Percentiles rank a stretch among this genome's conserved stretches.
These are phyloP conservation scores for Tympanuchus pallidicinctus DNA, from an alignment of 2,113 vertebrate species.

Conservation along the genomic window DNA sequence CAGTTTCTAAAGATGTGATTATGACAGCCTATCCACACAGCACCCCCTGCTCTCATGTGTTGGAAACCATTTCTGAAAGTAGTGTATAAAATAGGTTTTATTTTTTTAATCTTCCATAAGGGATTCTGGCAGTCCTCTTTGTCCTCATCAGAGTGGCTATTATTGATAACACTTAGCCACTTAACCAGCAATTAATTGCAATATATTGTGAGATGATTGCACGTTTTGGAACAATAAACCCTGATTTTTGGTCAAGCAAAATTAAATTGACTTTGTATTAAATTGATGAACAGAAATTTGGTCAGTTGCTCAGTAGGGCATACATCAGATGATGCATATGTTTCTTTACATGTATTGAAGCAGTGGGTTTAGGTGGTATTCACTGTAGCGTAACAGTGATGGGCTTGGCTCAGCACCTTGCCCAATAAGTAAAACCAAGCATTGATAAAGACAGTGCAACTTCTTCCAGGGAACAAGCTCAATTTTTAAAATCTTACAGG, in stretches of 20 bases:
- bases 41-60: background rate
- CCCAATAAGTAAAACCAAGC: slow-evolving; percentile 36
- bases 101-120: slow-evolving; percentile 45
- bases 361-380: slow-evolving; percentile 38
- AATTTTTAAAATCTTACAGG: background rate
- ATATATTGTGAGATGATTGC: slow-evolving; percentile 59
- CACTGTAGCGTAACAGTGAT: background rate
- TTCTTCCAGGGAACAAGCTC: background rate
- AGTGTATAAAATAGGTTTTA: slow-evolving; percentile 37
- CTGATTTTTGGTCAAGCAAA: slow-evolving; percentile 78
- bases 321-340: slow-evolving; percentile 31
- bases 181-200: slow-evolving; percentile 66
- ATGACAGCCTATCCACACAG: background rate
- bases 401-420: background rate
- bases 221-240: slow-evolving; percentile 76
- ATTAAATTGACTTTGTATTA: slow-evolving; percentile 76
- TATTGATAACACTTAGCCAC: slow-evolving; percentile 56
- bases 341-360: slow-evolving; percentile 25
- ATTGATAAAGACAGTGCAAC: background rate
- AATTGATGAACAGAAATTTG: slow-evolving; percentile 69
- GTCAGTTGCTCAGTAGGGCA: slow-evolving; percentile 53
- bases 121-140: slow-evolving; percentile 51
- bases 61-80: slow-evolving; percentile 49
- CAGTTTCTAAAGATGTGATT: slow-evolving; percentile 37
- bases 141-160: slow-evolving; percentile 68